Conservation (phyloP, 2,888 invertebrate genomes). For the Amphipyra berbera region DNA sequence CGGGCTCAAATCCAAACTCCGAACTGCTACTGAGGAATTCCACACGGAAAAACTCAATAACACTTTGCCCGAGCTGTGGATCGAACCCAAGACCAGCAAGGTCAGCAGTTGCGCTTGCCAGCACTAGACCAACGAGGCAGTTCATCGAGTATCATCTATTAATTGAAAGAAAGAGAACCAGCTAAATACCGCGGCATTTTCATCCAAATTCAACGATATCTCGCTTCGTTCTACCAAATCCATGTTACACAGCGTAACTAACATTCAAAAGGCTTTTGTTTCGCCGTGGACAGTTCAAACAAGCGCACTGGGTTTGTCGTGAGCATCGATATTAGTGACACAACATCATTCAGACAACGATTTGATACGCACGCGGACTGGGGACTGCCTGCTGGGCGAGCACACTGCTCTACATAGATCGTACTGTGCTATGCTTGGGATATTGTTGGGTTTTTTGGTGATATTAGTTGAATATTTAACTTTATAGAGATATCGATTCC, state of each 20-base stretch:
- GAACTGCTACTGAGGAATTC: no score
- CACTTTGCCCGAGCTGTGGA: no score
- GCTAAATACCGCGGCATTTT: slow-evolving; percentile 1
- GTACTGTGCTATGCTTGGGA: slow-evolving; percentile 6
- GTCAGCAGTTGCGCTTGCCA: no score
- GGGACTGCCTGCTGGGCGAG: slow-evolving; percentile 18
- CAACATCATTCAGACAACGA: slow-evolving; percentile 42
- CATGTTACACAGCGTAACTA: slow-evolving; percentile 7
- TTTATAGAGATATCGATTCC: no score
- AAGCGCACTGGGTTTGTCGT: slow-evolving; percentile 46
- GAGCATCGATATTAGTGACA: slow-evolving; percentile 42
- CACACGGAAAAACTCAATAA: no score
- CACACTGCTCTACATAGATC: slow-evolving; percentile 7
- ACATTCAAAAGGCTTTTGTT: slow-evolving; percentile 46
- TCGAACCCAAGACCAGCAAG: no score
- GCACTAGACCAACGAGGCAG: no score
- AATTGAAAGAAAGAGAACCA: neutral
- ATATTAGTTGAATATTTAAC: neutral
- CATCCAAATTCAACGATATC: slow-evolving; percentile 14
- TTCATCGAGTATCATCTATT: no score
- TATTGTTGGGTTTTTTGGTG: neutral
- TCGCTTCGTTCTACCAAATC: slow-evolving; percentile 16
- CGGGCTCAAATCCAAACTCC: no score
- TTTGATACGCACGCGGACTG: slow-evolving; percentile 52
- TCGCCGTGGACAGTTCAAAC: slow-evolving; percentile 19